Evolutionary conservation across 2,888 invertebrate genomes (phyloP).

Genomic region (Diarsia dahlii): DNA sequence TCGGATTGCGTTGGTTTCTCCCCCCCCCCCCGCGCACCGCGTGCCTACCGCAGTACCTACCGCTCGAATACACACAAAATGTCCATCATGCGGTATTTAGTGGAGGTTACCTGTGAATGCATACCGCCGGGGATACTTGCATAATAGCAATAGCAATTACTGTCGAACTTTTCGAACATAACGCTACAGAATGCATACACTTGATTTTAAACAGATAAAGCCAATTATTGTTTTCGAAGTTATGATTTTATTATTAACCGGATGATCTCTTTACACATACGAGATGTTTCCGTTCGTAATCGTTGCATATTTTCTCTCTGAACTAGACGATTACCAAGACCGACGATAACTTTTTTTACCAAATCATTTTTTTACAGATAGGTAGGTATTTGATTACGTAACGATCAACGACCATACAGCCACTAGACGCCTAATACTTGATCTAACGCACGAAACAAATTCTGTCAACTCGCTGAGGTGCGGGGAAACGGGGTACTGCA

Average conservation of each 20-base stretch:
- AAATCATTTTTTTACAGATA: too few relatives aligned
- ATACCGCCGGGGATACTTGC: not conserved
- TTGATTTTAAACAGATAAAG: constrained; percentile 6
- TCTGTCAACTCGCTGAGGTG: too few relatives aligned
- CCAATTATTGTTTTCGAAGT: not conserved
- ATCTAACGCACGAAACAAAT: too few relatives aligned
- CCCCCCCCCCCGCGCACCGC: too few relatives aligned
- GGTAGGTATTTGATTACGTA: too few relatives aligned
- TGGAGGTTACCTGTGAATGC: not conserved
- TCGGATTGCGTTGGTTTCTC: too few relatives aligned
- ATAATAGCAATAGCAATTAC: not conserved
- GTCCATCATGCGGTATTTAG: too few relatives aligned
- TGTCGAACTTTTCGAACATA: not conserved
- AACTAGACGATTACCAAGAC: not conserved
- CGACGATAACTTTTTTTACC: not conserved
- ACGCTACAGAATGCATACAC: not conserved
- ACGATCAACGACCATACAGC: too few relatives aligned
- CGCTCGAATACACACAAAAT: too few relatives aligned
- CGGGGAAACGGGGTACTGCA: too few relatives aligned
- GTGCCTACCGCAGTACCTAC: too few relatives aligned
- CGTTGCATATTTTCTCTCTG: not conserved
- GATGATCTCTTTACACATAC: not conserved
- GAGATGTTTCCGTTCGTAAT: not conserved
- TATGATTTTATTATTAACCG: constrained; percentile 4
- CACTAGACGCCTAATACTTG: too few relatives aligned